These are phyloP conservation scores for Drosophila limbata DNA, from an alignment of 2,888 invertebrate genomes.

Conservation along the genomic window DNA sequence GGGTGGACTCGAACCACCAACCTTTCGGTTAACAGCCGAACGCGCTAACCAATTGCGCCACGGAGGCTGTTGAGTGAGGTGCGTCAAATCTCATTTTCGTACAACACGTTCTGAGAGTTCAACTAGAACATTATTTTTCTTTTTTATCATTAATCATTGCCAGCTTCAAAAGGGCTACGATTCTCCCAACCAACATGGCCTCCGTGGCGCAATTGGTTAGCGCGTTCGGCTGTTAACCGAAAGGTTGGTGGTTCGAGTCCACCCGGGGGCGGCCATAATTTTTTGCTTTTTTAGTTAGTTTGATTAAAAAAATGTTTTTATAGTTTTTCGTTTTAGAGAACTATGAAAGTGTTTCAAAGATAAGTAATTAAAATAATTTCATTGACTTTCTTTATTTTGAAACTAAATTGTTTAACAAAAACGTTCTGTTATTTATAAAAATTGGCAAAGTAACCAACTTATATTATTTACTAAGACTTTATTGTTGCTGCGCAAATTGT, in stretches of 20 bases:
- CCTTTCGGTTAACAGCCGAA: conserved; percentile 99
- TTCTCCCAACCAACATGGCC: conserved; percentile 55
- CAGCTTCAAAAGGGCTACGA: conserved; percentile 1
- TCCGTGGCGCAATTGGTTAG: conserved; percentile 97
- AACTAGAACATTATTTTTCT: conserved; percentile 2
- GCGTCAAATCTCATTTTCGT: conserved; percentile 8
- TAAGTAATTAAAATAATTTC: neutral
- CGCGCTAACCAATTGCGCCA: conserved; percentile 99
- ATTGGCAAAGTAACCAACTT: neutral
- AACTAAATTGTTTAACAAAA: too few relatives aligned
- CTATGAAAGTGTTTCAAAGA: neutral
- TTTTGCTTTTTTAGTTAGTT: conserved; percentile 31
- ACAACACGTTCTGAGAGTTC: neutral
- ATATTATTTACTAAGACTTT: conserved; percentile 1
- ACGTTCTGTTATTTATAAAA: neutral
- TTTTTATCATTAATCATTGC: neutral
- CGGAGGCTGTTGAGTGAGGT: conserved; percentile 85
- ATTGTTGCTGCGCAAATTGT: conserved; percentile 51
- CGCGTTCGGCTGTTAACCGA: conserved; percentile 99
- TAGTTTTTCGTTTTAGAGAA: neutral
- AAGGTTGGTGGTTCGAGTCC: conserved; percentile 99
- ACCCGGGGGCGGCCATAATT: conserved; percentile 91
- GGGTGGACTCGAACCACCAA: conserved; percentile 99
- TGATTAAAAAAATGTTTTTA: neutral
- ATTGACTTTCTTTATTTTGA: neutral